Percentiles rank a stretch among this genome's conserved stretches.
Evolutionary conservation across 2,888 invertebrate species (phyloP).

Genomic region (Caenorhabditis sp.): DNA sequence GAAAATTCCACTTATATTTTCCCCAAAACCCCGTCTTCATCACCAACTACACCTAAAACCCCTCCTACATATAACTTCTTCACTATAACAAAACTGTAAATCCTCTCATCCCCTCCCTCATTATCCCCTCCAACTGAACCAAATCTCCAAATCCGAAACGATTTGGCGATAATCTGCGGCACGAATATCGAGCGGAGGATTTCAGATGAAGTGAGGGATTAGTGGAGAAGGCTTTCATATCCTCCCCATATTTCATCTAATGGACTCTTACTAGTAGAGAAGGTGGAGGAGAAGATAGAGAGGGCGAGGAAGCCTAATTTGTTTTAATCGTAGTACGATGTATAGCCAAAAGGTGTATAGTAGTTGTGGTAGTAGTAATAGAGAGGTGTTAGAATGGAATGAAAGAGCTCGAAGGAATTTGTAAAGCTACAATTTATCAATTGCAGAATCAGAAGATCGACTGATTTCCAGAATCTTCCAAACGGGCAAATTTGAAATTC

Average conservation of each 20-base stretch:
- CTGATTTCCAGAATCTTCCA: no score
- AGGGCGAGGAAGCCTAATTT: slow-evolving; percentile 13
- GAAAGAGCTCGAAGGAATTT: no score
- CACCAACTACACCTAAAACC: slow-evolving; percentile 13
- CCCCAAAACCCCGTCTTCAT: background rate
- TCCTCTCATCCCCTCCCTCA: background rate
- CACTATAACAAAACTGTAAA: slow-evolving; percentile 23
- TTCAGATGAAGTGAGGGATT: slow-evolving; percentile 28
- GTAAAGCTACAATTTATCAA: no score
- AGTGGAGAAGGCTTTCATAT: background rate
- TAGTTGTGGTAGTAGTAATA: no score
- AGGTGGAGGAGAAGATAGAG: slow-evolving; percentile 11
- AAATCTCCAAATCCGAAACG: slow-evolving; percentile 13
- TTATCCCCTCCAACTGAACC: slow-evolving; percentile 19
- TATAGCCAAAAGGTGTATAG: no score
- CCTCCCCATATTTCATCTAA: slow-evolving; percentile 2
- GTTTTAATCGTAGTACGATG: background rate
- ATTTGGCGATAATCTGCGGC: slow-evolving; percentile 36
- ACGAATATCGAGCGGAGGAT: slow-evolving; percentile 12
- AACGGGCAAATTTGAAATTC: no score
- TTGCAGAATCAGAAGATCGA: no score
- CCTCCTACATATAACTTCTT: no score
- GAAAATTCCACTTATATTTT: background rate
- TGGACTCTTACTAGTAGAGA: slow-evolving; percentile 22
- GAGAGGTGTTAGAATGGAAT: no score